A percentile compares a stretch with the other conserved stretches of the same genome.
These are phyloP conservation scores for Scelioninae gen. 1 DNA, from an alignment of 2,888 invertebrate genomes.

Conservation along the genomic window DNA sequence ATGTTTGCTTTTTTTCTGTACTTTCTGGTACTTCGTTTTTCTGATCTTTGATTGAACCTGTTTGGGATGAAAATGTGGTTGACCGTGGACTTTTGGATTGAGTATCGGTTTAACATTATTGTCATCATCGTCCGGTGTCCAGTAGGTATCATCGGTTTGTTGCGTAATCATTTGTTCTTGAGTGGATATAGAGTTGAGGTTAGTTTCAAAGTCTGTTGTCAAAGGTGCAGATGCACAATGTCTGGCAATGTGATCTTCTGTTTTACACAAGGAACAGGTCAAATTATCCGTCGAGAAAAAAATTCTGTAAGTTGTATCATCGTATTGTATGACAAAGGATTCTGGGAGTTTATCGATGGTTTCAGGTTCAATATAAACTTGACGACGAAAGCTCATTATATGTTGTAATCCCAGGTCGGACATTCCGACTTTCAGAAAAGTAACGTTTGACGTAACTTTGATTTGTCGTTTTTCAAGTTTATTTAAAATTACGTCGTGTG, in stretches of 20 bases:
- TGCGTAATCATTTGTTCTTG: not conserved
- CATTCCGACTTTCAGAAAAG: no score
- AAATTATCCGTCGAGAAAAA: constrained; percentile 3
- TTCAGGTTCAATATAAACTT: no score
- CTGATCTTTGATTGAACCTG: not conserved
- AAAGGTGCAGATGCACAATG: not conserved
- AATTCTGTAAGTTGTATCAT: constrained; percentile 27
- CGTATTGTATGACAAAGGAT: no score
- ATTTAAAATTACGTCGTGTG: constrained; percentile 6
- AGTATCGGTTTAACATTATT: not conserved
- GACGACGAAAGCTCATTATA: no score
- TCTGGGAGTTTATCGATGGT: no score
- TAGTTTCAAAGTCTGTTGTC: not conserved
- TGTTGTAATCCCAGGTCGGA: no score
- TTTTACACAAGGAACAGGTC: constrained; percentile 2
- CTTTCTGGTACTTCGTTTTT: not conserved
- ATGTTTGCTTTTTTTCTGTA: not conserved
- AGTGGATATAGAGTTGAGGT: not conserved
- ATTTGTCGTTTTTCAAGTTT: not conserved
- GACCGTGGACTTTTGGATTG: not conserved
- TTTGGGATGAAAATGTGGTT: not conserved
- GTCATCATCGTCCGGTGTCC: not conserved
- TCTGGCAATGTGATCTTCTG: constrained; percentile 28
- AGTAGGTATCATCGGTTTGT: not conserved
- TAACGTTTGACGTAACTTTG: constrained; percentile 1